phyloP scores from a whole-genome alignment of 2,888 invertebrate species.

The Limnephilus auricula region DNA sequence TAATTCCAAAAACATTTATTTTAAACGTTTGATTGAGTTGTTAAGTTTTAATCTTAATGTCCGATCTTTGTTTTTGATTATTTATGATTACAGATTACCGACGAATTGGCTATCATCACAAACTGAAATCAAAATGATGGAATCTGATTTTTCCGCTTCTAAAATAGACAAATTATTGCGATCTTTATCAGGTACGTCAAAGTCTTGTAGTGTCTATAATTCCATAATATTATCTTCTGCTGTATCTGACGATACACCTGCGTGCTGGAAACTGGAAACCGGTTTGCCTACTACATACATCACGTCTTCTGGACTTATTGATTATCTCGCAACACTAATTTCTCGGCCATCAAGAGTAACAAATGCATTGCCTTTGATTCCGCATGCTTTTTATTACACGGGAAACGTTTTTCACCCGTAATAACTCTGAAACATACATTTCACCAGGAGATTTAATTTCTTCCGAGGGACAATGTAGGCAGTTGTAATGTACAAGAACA shows the following conservation, averaged over 20 bases:
- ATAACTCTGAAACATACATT: background rate
- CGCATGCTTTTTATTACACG: background rate
- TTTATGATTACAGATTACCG: background rate
- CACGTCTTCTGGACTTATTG: conserved; percentile 12
- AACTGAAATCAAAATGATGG: background rate
- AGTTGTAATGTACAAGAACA: background rate
- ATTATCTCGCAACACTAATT: conserved; percentile 25
- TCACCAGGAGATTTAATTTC: background rate
- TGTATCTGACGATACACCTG: conserved; percentile 5
- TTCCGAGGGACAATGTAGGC: background rate
- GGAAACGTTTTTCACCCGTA: background rate
- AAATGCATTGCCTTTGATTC: background rate
- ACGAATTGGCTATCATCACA: background rate
- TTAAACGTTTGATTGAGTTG: background rate
- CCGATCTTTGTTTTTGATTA: background rate
- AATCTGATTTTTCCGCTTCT: background rate
- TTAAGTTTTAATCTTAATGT: background rate
- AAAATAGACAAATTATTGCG: background rate
- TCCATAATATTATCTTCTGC: conserved; percentile 8
- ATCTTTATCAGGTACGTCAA: background rate
- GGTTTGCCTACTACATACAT: background rate
- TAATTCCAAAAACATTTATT: background rate
- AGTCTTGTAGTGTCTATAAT: background rate
- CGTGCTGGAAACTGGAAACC: background rate
- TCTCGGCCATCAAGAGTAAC: conserved; percentile 5